These are phyloP conservation scores for Tonatia bakeri DNA, from an alignment of 2,113 vertebrate genomes.

Conservation along the genomic window DNA sequence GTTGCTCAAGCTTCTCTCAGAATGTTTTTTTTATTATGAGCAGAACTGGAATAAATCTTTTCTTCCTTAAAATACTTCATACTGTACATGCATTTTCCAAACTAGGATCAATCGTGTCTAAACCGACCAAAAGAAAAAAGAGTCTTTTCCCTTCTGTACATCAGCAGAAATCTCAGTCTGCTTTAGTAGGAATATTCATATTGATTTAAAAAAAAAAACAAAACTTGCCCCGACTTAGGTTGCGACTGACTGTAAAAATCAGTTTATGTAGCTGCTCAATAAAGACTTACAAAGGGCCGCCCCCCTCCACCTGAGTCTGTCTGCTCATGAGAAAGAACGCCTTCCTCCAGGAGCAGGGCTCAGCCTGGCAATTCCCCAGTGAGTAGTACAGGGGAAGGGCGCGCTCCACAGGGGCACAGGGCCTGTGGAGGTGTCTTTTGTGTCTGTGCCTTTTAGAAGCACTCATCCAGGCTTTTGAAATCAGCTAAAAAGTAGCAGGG, in stretches of 20 bases:
- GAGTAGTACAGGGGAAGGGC: neutral
- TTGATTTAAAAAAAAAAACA: neutral
- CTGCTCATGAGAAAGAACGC: neutral
- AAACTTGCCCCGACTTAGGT: neutral
- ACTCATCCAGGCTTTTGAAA: neutral
- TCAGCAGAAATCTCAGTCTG: neutral
- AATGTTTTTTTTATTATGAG: conserved; percentile 34
- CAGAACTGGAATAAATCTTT: conserved; percentile 40
- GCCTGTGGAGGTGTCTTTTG: neutral
- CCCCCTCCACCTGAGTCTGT: neutral
- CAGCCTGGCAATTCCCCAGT: neutral
- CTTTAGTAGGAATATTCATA: neutral
- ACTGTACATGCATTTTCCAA: conserved; percentile 13
- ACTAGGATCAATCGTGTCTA: conserved; percentile 14
- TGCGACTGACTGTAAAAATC: neutral
- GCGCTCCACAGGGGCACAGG: neutral
- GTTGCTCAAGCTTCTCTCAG: conserved; percentile 55
- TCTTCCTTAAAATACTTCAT: conserved; percentile 46
- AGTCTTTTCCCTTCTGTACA: neutral
- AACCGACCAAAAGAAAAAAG: neutral
- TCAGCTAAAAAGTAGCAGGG: neutral
- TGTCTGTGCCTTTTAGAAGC: neutral
- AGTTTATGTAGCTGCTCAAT: neutral
- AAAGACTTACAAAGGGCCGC: neutral
- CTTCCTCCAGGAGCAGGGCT: neutral